Base-by-base conservation (phyloP, 1,140 invertebrate species). In the Galleria mellonella region DNA sequence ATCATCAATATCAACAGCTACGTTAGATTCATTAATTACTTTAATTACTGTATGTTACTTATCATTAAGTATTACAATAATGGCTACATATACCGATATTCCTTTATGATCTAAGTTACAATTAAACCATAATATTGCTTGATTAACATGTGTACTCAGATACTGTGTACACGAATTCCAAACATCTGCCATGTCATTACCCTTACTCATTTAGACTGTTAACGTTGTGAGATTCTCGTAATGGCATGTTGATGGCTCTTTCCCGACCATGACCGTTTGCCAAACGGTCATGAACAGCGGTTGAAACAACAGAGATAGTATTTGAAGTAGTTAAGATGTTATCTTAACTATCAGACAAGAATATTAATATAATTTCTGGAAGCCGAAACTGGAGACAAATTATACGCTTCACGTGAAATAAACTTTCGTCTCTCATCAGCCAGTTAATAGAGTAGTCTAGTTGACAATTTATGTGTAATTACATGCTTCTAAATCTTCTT, bases 101-200 rank as follows among this genome's bases (percentile, higher is more conserved):
- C n/a, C n/a, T n/a, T n/a, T n/a, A n/a, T n/a, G n/a, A n/a, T n/a
- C 17, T 23, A 23, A 23, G 2, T 43, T 51, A 6, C 6, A 23
- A 23, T 23, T 23, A 6, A 23, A 23, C 17, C 17, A 23, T 23
- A n/a, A 6, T 56, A 56, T 57, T 39, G 46, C 47, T 51, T 52
- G 53, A 64, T 70, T 55, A 62, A 47, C 59, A 61, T 61, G 57
- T 35, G 29, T 45, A 60, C 67, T 59, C 9, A 40, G 52, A 68
- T 53, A 68, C 65, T 69, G 73, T 81, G 74, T 70, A 76, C 55
- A 62, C 67, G 63, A 70, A 72, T 71, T 72, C 58, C 62, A 59
- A 66, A 56, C 73, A 79, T 72, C 75, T 77, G 73, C 60, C 62
- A 51, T 72, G 76, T 78, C 79, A 72, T 83, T 83, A 82, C 60